Conservation (phyloP, 2,888 invertebrate genomes). For the Bembecia ichneumoniformis region DNA sequence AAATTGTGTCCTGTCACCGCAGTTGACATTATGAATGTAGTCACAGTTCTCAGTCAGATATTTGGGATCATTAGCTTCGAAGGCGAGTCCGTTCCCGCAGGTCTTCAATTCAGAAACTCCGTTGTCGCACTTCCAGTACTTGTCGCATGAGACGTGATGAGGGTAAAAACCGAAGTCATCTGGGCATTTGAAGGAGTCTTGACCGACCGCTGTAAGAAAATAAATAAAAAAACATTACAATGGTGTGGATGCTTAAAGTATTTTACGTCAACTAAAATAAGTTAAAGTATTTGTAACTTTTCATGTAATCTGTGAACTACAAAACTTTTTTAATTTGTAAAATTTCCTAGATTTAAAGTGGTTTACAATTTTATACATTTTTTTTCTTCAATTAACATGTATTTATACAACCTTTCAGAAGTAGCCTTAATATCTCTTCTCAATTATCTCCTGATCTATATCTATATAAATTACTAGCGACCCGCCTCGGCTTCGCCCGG, state of each 20-base stretch:
- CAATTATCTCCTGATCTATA: too few relatives aligned
- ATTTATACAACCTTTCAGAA: too few relatives aligned
- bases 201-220: conserved; percentile 76
- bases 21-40: conserved; percentile 94
- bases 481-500: too few relatives aligned
- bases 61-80: conserved; percentile 90
- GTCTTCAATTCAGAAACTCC: conserved; percentile 90
- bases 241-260: not conserved
- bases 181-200: conserved; percentile 92
- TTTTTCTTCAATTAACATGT: too few relatives aligned
- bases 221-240: conserved; percentile 3
- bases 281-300: not conserved
- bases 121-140: conserved; percentile 96
- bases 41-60: conserved; percentile 95
- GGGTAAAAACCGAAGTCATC: conserved; percentile 96
- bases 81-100: conserved; percentile 94
- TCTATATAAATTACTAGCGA: too few relatives aligned
- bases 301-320: too few relatives aligned
- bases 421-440: too few relatives aligned
- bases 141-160: conserved; percentile 90
- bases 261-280: not conserved
- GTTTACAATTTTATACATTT: too few relatives aligned
- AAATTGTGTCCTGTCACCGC: conserved; percentile 88
- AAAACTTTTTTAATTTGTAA: too few relatives aligned
- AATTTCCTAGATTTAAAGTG: too few relatives aligned